Conservation (phyloP, 2,113 vertebrate species). For the Sebastes fasciatus region DNA sequence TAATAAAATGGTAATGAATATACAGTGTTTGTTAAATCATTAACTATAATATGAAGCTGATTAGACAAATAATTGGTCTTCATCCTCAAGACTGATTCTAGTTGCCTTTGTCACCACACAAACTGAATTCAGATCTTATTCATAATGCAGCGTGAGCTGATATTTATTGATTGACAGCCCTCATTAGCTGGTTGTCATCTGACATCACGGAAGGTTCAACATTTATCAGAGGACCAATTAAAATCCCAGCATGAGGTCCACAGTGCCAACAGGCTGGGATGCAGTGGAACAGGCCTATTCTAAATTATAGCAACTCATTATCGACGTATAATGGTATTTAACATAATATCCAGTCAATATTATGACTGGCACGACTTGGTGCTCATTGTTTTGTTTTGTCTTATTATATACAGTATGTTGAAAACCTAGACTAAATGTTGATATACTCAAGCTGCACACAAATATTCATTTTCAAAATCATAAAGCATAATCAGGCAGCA, state of each 20-base stretch:
- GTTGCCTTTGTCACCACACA: neutral
- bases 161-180: slow-evolving; percentile 35
- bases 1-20: too few relatives aligned
- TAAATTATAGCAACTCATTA: neutral
- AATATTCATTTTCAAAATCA: neutral
- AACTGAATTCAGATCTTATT: slow-evolving; percentile 21
- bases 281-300: neutral
- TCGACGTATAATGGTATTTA: too few relatives aligned
- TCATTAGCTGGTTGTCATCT: slow-evolving; percentile 46
- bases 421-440: neutral
- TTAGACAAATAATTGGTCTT: neutral
- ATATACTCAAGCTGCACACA: neutral
- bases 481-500: neutral
- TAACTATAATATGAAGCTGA: neutral
- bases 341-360: too few relatives aligned
- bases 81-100: neutral
- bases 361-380: neutral
- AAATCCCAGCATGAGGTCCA: slow-evolving; percentile 22
- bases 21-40: neutral
- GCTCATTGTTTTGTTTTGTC: neutral
- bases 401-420: neutral
- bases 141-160: slow-evolving; percentile 14
- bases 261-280: neutral
- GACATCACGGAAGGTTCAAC: slow-evolving; percentile 30
- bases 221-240: slow-evolving; percentile 39